A percentile compares a stretch with the other conserved stretches of the same genome.
Conservation (phyloP, 2,113 vertebrate species). For the Myodes glareolus region DNA sequence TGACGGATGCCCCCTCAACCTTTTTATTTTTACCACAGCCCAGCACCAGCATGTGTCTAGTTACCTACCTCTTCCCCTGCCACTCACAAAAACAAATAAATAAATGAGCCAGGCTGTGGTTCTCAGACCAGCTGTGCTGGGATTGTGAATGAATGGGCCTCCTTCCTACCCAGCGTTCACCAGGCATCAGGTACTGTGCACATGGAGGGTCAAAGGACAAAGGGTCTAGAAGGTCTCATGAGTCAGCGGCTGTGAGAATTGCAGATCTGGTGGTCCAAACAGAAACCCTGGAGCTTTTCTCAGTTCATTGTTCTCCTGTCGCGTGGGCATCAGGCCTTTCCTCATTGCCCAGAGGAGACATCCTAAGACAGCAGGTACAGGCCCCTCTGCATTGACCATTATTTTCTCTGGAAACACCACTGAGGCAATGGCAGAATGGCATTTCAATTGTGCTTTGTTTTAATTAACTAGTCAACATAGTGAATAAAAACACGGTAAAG, state of each 20-base stretch:
- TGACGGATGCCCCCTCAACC: background rate
- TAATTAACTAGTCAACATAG: background rate
- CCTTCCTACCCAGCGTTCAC: background rate
- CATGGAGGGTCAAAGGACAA: background rate
- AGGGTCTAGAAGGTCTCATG: background rate
- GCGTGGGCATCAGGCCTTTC: background rate
- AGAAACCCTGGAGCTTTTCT: background rate
- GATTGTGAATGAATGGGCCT: background rate
- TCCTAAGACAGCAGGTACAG: too few relatives aligned
- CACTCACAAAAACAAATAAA: background rate
- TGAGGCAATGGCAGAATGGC: background rate
- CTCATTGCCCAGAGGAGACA: too few relatives aligned
- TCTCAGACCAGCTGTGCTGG: background rate
- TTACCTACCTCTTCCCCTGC: accelerated
- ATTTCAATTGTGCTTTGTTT: background rate
- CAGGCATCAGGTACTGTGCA: too few relatives aligned
- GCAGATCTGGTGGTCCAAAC: background rate
- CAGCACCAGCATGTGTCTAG: background rate
- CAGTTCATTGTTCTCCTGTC: background rate
- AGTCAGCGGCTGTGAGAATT: background rate
- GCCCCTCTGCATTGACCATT: background rate
- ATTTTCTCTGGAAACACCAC: background rate
- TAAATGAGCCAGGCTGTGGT: background rate
- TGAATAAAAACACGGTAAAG: background rate
- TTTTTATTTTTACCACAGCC: background rate